These are phyloP conservation scores for Amphilophus citrinellus DNA, from an alignment of 2,113 vertebrate species.

Conservation along the genomic window DNA sequence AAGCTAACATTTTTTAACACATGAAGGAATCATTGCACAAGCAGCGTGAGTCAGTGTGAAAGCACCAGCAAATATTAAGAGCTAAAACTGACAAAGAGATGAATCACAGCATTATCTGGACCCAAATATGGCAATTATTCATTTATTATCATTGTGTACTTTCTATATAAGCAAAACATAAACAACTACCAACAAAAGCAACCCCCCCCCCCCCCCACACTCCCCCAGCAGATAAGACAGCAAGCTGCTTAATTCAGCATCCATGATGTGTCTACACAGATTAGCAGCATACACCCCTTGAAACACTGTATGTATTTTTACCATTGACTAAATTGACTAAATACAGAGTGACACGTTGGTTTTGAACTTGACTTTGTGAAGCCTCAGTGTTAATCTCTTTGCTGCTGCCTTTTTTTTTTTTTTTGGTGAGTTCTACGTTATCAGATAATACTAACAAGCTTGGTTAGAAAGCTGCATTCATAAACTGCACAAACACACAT, in stretches of 20 bases:
- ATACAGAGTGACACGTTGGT: background rate
- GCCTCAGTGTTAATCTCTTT: background rate
- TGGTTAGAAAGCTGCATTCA: background rate
- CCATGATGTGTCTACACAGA: background rate
- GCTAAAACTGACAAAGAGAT: background rate
- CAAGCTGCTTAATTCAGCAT: background rate
- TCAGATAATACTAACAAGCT: background rate
- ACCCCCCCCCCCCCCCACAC: background rate
- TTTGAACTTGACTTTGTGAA: background rate
- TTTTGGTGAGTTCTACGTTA: background rate
- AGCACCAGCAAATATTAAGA: background rate
- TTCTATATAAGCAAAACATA: background rate
- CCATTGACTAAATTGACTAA: background rate
- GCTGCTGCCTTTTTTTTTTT: too few relatives aligned
- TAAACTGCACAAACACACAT: background rate
- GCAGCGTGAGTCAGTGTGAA: background rate
- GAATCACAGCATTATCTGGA: background rate
- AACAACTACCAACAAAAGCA: background rate
- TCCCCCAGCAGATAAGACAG: background rate
- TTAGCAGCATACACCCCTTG: background rate
- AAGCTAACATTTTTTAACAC: background rate
- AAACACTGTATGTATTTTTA: background rate
- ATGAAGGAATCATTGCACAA: background rate
- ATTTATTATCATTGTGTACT: background rate
- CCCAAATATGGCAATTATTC: background rate